A percentile compares a stretch with the other conserved stretches of the same genome.
Evolutionary conservation across 1,140 invertebrate genomes (phyloP).

Genomic region (Plectrocnemia conspersa): DNA sequence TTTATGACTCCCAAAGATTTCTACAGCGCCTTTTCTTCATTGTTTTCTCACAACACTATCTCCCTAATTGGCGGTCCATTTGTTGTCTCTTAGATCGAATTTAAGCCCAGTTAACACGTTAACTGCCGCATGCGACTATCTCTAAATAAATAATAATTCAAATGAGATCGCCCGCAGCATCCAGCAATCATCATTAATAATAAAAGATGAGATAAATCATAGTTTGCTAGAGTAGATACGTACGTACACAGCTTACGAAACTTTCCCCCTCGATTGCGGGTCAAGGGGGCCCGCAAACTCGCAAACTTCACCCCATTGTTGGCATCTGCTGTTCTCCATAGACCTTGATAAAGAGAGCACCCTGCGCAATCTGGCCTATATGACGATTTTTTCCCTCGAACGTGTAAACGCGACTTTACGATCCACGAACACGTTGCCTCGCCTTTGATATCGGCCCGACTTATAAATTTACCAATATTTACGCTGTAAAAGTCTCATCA

Average conservation of each 20-base stretch:
- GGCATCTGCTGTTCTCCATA: constrained; percentile 15
- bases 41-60: too few relatives aligned
- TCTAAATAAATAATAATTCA: too few relatives aligned
- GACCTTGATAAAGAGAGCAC: neutral
- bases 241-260: too few relatives aligned
- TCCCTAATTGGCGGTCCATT: too few relatives aligned
- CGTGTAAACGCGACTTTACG: neutral
- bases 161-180: too few relatives aligned
- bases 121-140: too few relatives aligned
- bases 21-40: too few relatives aligned
- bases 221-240: neutral
- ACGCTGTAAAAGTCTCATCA: constrained; percentile 1
- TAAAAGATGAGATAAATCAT: too few relatives aligned
- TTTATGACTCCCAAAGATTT: too few relatives aligned
- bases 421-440: constrained; percentile 4
- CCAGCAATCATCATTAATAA: too few relatives aligned
- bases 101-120: too few relatives aligned
- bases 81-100: too few relatives aligned
- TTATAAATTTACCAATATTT: constrained; percentile 3
- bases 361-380: neutral
- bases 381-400: neutral
- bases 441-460: constrained; percentile 3
- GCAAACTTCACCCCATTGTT: constrained; percentile 16
- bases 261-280: neutral
- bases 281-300: neutral